Percentiles rank a stretch among this genome's conserved stretches.
These are phyloP conservation scores for Liolophura sinensis DNA, from an alignment of 1,140 invertebrate species.

Conservation along the genomic window DNA sequence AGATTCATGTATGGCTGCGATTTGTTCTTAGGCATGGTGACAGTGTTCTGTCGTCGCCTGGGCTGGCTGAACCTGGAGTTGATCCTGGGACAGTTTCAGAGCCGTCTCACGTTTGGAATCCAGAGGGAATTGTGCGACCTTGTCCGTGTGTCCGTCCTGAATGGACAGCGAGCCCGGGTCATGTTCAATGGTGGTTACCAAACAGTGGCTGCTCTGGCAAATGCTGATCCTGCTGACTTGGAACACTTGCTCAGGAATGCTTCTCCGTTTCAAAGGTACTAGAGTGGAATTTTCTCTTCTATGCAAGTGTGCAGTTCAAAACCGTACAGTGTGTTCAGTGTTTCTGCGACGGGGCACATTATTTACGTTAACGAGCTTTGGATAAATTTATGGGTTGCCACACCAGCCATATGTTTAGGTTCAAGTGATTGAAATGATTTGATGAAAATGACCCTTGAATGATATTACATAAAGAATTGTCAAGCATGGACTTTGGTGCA, in stretches of 20 bases:
- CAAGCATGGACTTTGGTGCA: too few species aligned
- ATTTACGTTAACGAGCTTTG: too few species aligned
- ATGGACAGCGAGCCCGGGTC: constrained; percentile 80
- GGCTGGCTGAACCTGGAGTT: constrained; percentile 91
- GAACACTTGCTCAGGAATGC: constrained; percentile 79
- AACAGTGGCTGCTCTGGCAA: constrained; percentile 77
- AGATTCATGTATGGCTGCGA: too few species aligned
- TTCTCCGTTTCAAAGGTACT: constrained; percentile 71
- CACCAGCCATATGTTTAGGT: too few species aligned
- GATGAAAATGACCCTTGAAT: too few species aligned
- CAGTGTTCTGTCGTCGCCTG: constrained; percentile 87
- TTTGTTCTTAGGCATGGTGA: constrained; percentile 77
- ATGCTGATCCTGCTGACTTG: constrained; percentile 68
- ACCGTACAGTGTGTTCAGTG: too few species aligned
- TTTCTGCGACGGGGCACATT: too few species aligned
- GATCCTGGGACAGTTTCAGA: constrained; percentile 89
- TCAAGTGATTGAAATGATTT: too few species aligned
- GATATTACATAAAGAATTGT: too few species aligned
- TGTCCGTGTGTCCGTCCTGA: constrained; percentile 81
- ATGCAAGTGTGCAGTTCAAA: too few species aligned
- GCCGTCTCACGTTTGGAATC: constrained; percentile 91
- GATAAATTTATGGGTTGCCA: too few species aligned
- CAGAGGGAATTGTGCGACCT: constrained; percentile 90
- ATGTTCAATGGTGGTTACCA: constrained; percentile 85
- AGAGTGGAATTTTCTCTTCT: too few species aligned